Conservation (phyloP, 2,113 vertebrate genomes). For the Onychostruthus taczanowskii region DNA sequence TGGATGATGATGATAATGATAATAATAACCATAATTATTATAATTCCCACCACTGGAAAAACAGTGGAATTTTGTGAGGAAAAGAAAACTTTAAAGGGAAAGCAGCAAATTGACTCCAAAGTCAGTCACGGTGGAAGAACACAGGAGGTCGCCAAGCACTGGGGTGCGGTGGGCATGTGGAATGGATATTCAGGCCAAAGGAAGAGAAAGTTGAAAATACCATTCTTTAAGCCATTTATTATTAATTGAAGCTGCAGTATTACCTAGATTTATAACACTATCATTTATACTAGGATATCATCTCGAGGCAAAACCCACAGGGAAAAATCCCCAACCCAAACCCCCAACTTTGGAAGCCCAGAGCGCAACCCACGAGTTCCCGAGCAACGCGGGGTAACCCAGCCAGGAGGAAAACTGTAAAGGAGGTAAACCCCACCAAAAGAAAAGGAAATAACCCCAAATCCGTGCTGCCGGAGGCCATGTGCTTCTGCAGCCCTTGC, state of each 20-base stretch:
- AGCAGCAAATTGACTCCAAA: neutral
- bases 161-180: neutral
- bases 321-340: neutral
- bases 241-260: neutral
- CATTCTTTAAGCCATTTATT: neutral
- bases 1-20: neutral
- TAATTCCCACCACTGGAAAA: neutral
- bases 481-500: neutral
- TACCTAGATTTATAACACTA: neutral
- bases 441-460: neutral
- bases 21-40: neutral
- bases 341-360: neutral
- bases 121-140: neutral
- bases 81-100: neutral
- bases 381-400: neutral
- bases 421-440: neutral
- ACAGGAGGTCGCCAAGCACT: accelerated
- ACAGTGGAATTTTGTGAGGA: neutral
- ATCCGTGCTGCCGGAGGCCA: neutral
- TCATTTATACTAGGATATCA: neutral
- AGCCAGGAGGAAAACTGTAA: neutral
- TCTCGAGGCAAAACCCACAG: neutral
- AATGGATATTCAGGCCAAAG: neutral
- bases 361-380: neutral
- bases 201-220: neutral